Conservation (phyloP, 1,140 invertebrate species). For the Anagrus nilaparvatae region DNA sequence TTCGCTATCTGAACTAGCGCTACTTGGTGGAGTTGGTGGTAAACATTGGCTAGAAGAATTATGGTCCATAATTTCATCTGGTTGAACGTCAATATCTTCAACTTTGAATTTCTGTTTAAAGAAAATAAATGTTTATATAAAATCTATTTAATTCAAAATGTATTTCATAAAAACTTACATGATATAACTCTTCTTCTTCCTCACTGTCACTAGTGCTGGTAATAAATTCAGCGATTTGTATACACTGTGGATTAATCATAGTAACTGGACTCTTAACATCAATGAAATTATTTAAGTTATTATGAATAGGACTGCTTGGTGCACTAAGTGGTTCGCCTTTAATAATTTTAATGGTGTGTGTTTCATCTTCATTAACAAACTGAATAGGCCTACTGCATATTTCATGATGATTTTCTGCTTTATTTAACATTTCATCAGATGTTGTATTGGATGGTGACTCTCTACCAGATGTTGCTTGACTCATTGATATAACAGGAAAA, state of each 20-base stretch:
- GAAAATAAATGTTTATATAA: too few species aligned
- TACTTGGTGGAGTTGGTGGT: constrained; percentile 83
- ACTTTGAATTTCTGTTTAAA: constrained; percentile 31
- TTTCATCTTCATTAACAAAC: too few species aligned
- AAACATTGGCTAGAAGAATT: constrained; percentile 42
- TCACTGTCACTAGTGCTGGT: constrained; percentile 32
- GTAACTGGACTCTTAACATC: constrained; percentile 28
- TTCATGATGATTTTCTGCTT: too few species aligned
- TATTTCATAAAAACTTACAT: too few species aligned
- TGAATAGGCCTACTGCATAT: too few species aligned
- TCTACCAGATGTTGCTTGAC: constrained; percentile 42
- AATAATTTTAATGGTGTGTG: too few species aligned
- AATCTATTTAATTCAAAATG: too few species aligned
- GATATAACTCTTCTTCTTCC: constrained; percentile 36
- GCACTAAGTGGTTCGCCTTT: constrained; percentile 62
- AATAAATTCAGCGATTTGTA: constrained; percentile 26
- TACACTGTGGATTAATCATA: constrained; percentile 28
- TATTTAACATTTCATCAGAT: too few species aligned
- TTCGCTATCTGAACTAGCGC: constrained; percentile 80
- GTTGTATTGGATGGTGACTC: too few species aligned
- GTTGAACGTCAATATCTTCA: constrained; percentile 24
- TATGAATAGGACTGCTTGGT: constrained; percentile 54
- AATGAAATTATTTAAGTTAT: too few species aligned
- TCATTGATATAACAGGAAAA: constrained; percentile 62
- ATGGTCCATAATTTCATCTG: constrained; percentile 19